These are phyloP conservation scores for Uloborus plumipes DNA, from an alignment of 2,888 invertebrate species.

Conservation along the genomic window DNA sequence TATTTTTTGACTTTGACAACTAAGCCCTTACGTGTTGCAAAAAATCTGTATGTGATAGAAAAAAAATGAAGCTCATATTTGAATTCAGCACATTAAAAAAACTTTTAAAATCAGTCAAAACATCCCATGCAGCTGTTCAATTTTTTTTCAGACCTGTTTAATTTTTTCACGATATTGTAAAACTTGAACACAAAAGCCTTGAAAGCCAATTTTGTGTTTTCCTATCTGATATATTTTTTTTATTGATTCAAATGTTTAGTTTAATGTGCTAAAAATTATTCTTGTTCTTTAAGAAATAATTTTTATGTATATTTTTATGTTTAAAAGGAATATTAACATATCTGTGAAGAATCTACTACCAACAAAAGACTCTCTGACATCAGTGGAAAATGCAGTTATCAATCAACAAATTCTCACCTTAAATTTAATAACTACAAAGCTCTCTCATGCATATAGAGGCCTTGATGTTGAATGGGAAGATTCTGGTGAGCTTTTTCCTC, in stretches of 20 bases:
- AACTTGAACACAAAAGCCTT: no score
- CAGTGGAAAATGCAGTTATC: conserved; percentile 73
- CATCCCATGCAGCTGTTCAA: no score
- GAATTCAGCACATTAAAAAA: no score
- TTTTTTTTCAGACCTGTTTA: no score
- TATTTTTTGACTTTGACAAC: no score
- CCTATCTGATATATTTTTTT: background rate
- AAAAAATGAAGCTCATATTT: no score
- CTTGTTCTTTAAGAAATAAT: no score
- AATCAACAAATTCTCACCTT: conserved; percentile 83
- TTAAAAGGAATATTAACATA: conserved; percentile 49
- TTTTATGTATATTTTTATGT: background rate
- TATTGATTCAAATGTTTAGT: background rate
- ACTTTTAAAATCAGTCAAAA: no score
- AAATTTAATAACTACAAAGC: conserved; percentile 82
- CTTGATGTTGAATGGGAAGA: conserved; percentile 87
- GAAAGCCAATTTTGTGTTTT: background rate
- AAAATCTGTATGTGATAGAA: no score
- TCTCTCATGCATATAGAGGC: conserved; percentile 91
- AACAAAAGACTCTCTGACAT: conserved; percentile 30
- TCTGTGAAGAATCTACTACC: conserved; percentile 33
- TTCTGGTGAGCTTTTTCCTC: conserved; percentile 64
- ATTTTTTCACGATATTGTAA: no score
- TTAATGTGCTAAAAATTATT: no score
- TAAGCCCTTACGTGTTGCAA: no score